Percentiles rank a stretch among this genome's conserved stretches.
Evolutionary conservation across 2,797 vertebrate species (phyloP).

Genomic region (Bucorvus abyssinicus): DNA sequence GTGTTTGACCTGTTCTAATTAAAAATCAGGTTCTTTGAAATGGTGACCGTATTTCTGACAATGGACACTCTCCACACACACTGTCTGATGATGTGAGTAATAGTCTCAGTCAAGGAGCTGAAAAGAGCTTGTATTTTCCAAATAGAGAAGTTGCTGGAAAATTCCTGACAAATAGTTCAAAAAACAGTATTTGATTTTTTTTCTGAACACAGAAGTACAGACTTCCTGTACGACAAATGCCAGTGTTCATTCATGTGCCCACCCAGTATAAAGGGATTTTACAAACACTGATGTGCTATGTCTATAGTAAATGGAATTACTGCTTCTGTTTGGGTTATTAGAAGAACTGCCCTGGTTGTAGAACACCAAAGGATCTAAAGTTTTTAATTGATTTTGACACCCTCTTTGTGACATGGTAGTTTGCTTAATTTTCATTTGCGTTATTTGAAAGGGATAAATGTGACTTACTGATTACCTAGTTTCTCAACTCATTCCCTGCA

Average conservation of each 20-base stretch:
- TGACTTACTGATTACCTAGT: neutral
- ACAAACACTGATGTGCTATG: neutral
- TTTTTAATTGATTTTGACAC: slow-evolving; percentile 15
- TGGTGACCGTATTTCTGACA: neutral
- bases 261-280: neutral
- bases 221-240: neutral
- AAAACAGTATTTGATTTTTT: neutral
- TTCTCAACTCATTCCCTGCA: neutral
- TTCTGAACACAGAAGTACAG: neutral
- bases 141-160: neutral
- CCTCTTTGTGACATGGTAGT: neutral
- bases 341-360: neutral
- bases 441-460: neutral
- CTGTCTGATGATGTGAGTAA: neutral
- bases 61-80: too few species aligned
- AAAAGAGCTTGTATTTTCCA: neutral
- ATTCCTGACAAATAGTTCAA: neutral
- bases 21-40: neutral
- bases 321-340: neutral
- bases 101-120: neutral
- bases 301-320: neutral
- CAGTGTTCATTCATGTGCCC: neutral
- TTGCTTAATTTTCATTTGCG: neutral
- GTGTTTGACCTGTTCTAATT: neutral
- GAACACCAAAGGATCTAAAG: neutral